Conservation (phyloP, 2,888 invertebrate genomes). For the Homarus gammarus region DNA sequence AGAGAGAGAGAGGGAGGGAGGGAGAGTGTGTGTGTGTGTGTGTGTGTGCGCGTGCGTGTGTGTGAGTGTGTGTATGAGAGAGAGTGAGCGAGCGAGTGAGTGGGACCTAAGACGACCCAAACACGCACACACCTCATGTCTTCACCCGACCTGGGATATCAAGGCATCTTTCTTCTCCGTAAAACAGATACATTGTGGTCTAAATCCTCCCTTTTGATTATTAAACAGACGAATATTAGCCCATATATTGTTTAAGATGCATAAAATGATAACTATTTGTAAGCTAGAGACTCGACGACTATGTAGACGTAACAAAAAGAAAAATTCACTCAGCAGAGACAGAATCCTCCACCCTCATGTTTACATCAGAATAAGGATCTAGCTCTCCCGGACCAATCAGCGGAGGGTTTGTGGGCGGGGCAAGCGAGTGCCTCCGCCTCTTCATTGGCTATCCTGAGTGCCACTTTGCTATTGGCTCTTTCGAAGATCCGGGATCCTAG, state of each 20-base stretch:
- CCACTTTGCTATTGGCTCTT: constrained; percentile 55
- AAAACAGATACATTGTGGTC: neutral
- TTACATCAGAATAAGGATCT: constrained; percentile 23
- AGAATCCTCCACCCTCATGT: constrained; percentile 20
- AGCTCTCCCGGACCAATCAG: constrained; percentile 46
- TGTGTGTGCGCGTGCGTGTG: constrained; percentile 18
- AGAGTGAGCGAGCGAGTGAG: constrained; percentile 28
- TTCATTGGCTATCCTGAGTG: constrained; percentile 51
- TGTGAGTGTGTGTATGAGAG: neutral
- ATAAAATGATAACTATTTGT: neutral
- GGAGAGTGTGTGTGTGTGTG: constrained; percentile 2
- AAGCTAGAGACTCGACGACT: neutral
- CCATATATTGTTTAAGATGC: neutral
- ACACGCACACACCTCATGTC: too few relatives aligned
- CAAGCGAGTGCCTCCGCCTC: neutral
- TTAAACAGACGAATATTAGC: too few relatives aligned
- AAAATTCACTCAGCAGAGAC: constrained; percentile 32
- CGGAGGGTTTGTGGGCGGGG: constrained; percentile 36
- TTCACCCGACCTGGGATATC: too few relatives aligned
- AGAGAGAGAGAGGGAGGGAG: constrained; percentile 23
- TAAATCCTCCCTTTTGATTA: too few relatives aligned
- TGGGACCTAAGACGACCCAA: too few relatives aligned
- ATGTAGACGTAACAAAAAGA: neutral
- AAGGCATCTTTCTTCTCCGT: neutral
- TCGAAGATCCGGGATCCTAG: constrained; percentile 62